Evolutionary conservation across 2,797 vertebrate genomes (phyloP).

Genomic region (Crenuchus spilurus): DNA sequence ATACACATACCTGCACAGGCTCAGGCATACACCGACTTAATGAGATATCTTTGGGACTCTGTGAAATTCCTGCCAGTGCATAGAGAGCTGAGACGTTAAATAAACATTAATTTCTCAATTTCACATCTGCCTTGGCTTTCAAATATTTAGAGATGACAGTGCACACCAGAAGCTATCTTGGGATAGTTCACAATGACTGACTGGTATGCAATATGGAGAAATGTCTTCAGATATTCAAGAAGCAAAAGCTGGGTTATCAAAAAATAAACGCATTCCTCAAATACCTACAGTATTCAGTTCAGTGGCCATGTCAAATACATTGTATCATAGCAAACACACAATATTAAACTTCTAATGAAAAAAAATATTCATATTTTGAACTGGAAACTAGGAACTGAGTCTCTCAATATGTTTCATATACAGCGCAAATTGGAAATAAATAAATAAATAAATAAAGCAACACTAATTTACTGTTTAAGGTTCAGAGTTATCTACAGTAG

Average conservation of each 20-base stretch:
- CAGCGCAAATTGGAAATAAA: not conserved
- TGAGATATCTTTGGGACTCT: constrained; percentile 57
- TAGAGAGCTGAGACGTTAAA: constrained; percentile 52
- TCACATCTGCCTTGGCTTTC: constrained; percentile 54
- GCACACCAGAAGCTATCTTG: constrained; percentile 39
- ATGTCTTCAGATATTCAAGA: constrained; percentile 32
- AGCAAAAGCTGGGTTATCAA: not conserved
- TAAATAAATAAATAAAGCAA: not conserved
- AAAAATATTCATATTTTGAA: not conserved
- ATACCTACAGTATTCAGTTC: constrained; percentile 8
- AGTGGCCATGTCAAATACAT: not conserved
- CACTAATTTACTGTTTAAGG: not conserved
- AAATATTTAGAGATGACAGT: constrained; percentile 59
- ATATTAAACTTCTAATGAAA: not conserved
- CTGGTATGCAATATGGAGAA: constrained; percentile 41
- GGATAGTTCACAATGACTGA: constrained; percentile 34
- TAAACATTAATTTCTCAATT: constrained; percentile 59
- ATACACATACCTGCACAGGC: constrained; percentile 24
- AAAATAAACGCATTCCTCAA: not conserved
- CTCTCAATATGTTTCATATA: not conserved
- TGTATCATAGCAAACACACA: not conserved
- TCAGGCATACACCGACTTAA: constrained; percentile 51
- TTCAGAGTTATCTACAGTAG: not conserved
- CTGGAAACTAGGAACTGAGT: not conserved
- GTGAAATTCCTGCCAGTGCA: constrained; percentile 43